Conservation (phyloP, 2,113 vertebrate genomes). For the Forbesichthys agassizii region DNA sequence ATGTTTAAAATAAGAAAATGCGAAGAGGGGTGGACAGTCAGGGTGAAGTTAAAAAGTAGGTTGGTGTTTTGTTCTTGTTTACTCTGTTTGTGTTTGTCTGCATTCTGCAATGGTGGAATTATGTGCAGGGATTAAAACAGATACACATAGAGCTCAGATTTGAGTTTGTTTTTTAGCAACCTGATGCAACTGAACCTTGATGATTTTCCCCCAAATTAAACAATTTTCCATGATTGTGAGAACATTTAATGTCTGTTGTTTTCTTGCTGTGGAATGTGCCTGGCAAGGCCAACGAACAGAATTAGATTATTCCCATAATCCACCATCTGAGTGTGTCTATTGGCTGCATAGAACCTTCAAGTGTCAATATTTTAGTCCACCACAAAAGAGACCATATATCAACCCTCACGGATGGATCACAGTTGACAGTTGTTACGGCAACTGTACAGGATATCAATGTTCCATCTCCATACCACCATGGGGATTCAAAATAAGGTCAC, state of each 20-base stretch:
- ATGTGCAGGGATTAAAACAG: slow-evolving; percentile 21
- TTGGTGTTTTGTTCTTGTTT: slow-evolving; percentile 12
- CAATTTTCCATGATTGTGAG: not conserved
- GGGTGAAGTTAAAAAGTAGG: slow-evolving; percentile 29
- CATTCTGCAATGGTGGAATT: no score
- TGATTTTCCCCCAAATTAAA: not conserved
- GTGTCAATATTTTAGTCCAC: not conserved
- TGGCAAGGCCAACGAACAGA: no score
- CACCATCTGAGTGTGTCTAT: no score
- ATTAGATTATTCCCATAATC: no score
- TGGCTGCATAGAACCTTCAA: no score
- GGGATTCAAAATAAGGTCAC: slow-evolving; percentile 1
- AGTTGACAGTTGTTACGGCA: no score
- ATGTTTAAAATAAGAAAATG: slow-evolving; percentile 33
- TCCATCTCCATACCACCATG: not conserved
- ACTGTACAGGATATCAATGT: no score
- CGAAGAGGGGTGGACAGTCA: not conserved
- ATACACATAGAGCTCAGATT: slow-evolving; percentile 18
- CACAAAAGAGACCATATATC: no score
- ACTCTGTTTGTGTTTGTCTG: not conserved
- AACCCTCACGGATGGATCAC: no score
- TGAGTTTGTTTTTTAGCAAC: slow-evolving; percentile 16
- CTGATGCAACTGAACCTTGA: not conserved
- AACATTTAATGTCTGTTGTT: no score
- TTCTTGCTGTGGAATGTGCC: no score